phyloP scores from a whole-genome alignment of 2,113 vertebrate species.

The Vulpes vulpes region DNA sequence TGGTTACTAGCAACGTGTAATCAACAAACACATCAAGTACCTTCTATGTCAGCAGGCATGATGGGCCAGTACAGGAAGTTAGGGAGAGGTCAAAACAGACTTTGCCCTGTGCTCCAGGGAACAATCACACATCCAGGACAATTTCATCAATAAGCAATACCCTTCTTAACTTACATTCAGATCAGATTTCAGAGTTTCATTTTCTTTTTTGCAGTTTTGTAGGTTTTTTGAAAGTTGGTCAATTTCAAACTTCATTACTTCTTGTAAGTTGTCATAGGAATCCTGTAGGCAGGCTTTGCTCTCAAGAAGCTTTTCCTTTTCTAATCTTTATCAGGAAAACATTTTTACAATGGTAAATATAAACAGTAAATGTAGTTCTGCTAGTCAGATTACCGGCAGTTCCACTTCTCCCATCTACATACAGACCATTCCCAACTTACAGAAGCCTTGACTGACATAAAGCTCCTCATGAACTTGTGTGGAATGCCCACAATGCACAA shows the following conservation, averaged over 20 bases:
- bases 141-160: background rate
- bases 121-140: background rate
- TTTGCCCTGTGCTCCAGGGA: background rate
- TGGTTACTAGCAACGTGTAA: background rate
- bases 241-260: slow-evolving; percentile 94
- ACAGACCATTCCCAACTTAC: background rate
- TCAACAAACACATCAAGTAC: background rate
- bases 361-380: background rate
- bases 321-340: slow-evolving; percentile 88
- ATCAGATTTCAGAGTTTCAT: slow-evolving; percentile 87
- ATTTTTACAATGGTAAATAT: slow-evolving; percentile 51
- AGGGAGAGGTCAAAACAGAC: background rate
- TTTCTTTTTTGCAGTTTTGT: slow-evolving; percentile 89
- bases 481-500: background rate
- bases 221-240: slow-evolving; percentile 93
- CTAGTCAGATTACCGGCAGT: background rate
- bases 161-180: slow-evolving; percentile 88
- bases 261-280: slow-evolving; percentile 94
- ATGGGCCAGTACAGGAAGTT: background rate
- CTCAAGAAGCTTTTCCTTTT: slow-evolving; percentile 94
- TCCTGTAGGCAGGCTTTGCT: slow-evolving; percentile 94
- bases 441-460: background rate
- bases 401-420: background rate
- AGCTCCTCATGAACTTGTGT: background rate
- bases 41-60: background rate